Evolutionary conservation across 30 jellyfish, hydroid and myxozoan genomes (phyloP), one percentile per base, ranked within the genome.

Genomic region (Morbakka virulenta): DNA sequence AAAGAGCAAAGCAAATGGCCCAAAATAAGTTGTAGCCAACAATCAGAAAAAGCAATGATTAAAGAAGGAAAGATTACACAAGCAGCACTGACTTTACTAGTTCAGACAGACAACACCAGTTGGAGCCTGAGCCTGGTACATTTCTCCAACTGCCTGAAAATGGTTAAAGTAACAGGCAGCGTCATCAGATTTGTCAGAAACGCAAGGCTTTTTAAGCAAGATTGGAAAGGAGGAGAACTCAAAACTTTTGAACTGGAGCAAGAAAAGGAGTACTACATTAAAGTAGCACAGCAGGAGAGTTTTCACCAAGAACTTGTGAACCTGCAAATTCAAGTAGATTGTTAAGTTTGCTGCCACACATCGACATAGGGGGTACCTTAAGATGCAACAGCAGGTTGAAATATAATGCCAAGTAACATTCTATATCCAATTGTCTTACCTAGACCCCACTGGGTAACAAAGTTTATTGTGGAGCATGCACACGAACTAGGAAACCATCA

Each of bases 351-450:
- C 50, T 32, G 52, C 81, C 76, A 2, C 81, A 29, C 4, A 57
- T 71, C 3, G 94, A 62, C 72, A 82, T 70, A 82, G 78, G 72
- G 0, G 76, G 81, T 36, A 28, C 72, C 23, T 36, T 82, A 28
- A 71, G 84, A 28, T 82, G 88, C 26, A 61, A 72, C 49, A 66
- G 94, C 32, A 57, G 94, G 63, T 57, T 72, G 70, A 57, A 73
- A 64, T n/a, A 71, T 69, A 66, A 86, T n/a, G n/a, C n/a, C n/a
- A n/a, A n/a, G n/a, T n/a, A n/a, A n/a, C 32, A 52, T 61, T n/a
- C 53, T 30, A 52, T 51, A 73, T 50, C 88, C 82, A 22, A 72
- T 82, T 62, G 21, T 68, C 24, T 30, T 82, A 27, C 94, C 89
- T 14, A 73, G 88, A 57, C 29, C 35, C 17, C 33, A 41, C 52